A percentile compares a stretch with the other conserved stretches of the same genome.
Evolutionary conservation across 1,140 invertebrate genomes (phyloP).

Genomic region (Drosophila carrolli): DNA sequence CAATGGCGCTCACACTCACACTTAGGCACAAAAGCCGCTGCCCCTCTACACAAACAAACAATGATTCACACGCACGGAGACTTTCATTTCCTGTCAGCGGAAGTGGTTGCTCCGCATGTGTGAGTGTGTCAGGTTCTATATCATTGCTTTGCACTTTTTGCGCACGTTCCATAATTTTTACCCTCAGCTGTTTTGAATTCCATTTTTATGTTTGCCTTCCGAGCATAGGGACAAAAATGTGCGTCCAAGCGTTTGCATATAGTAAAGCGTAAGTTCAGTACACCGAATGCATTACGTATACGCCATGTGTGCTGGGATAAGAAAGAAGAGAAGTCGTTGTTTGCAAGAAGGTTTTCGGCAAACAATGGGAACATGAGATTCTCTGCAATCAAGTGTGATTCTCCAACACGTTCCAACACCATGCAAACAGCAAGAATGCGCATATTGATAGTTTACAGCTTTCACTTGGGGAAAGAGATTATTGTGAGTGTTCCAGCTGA

Average conservation of each 20-base stretch:
- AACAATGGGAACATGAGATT: constrained; percentile 29
- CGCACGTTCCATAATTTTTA: constrained; percentile 64
- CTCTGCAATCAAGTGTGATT: constrained; percentile 23
- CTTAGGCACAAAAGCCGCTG: not conserved
- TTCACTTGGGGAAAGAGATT: constrained; percentile 15
- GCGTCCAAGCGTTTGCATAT: constrained; percentile 2
- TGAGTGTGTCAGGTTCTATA: constrained; percentile 51
- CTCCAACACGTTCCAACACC: constrained; percentile 17
- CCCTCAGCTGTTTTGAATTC: constrained; percentile 70
- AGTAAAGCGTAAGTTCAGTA: constrained; percentile 3
- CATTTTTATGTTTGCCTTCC: constrained; percentile 42
- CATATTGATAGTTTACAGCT: constrained; percentile 20
- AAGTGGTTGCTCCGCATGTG: constrained; percentile 27
- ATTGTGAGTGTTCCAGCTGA: constrained; percentile 8
- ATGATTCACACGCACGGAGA: constrained; percentile 33
- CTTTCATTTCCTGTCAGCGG: constrained; percentile 60
- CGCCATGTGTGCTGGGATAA: constrained; percentile 5
- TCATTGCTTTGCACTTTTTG: constrained; percentile 51
- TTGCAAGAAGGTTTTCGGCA: constrained; percentile 21
- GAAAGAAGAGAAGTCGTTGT: not conserved
- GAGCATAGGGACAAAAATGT: not conserved
- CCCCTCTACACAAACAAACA: not conserved
- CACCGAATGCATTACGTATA: constrained; percentile 28
- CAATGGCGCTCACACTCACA: constrained; percentile 6
- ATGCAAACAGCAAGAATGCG: not conserved